phyloP scores from a whole-genome alignment of 2,888 invertebrate species.

The Podotricha telesiphe region DNA sequence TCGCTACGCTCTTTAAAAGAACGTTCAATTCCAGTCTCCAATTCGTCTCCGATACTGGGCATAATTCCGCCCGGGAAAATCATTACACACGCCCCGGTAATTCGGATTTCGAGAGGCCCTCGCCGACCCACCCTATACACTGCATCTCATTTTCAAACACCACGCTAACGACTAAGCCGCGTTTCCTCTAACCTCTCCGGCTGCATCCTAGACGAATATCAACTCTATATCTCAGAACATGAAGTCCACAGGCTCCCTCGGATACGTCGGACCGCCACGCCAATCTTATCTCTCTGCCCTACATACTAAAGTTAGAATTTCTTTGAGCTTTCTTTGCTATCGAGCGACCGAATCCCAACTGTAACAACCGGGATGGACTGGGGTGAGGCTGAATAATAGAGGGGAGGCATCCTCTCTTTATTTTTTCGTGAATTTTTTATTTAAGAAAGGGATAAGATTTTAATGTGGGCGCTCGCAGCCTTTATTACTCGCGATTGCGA shows the following conservation, averaged over 20 bases:
- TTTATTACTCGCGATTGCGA: slow-evolving; percentile 80
- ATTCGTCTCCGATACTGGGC: slow-evolving; percentile 75
- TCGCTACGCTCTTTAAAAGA: slow-evolving; percentile 56
- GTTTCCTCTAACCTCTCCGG: slow-evolving; percentile 59
- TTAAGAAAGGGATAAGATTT: slow-evolving; percentile 84
- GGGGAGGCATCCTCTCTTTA: slow-evolving; percentile 76
- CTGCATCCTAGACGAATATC: slow-evolving; percentile 56
- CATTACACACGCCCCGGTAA: slow-evolving; percentile 83
- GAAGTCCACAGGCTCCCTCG: slow-evolving; percentile 54
- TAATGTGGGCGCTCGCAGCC: slow-evolving; percentile 79
- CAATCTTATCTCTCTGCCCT: slow-evolving; percentile 72
- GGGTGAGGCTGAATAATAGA: slow-evolving; percentile 75
- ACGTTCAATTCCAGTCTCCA: slow-evolving; percentile 59
- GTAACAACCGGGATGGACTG: slow-evolving; percentile 53
- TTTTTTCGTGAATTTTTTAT: slow-evolving; percentile 84
- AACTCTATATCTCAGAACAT: slow-evolving; percentile 58
- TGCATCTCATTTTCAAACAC: slow-evolving; percentile 84
- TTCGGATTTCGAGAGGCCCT: slow-evolving; percentile 78
- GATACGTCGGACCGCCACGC: slow-evolving; percentile 50
- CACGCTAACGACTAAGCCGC: slow-evolving; percentile 65
- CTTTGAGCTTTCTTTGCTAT: slow-evolving; percentile 62
- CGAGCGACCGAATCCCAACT: slow-evolving; percentile 52
- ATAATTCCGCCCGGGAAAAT: slow-evolving; percentile 82
- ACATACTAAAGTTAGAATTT: slow-evolving; percentile 71
- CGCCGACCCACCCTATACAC: slow-evolving; percentile 58